Conservation (phyloP, 2,888 invertebrate genomes). For the Ormyrus pomaceus region DNA sequence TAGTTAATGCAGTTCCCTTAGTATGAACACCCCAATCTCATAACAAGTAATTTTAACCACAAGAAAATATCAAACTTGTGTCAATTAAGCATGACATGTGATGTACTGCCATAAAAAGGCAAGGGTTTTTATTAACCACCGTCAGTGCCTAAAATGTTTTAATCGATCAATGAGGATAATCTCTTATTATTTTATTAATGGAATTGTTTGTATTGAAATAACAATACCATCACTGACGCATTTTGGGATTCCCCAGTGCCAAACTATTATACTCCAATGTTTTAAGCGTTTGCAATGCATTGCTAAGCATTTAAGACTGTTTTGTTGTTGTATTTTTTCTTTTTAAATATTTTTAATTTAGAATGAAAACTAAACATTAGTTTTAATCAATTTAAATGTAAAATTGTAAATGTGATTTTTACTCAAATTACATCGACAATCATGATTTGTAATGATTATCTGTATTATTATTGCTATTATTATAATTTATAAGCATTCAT, state of each 20-base stretch:
- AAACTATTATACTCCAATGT: constrained; percentile 49
- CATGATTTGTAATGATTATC: constrained; percentile 30
- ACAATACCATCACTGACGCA: constrained; percentile 42
- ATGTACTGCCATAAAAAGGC: constrained; percentile 37
- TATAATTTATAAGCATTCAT: neutral
- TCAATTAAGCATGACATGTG: constrained; percentile 46
- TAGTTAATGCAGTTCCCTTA: constrained; percentile 5
- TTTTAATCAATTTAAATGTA: constrained; percentile 13
- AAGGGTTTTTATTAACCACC: constrained; percentile 50
- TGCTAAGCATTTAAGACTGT: constrained; percentile 40
- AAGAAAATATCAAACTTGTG: constrained; percentile 51
- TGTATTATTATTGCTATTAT: constrained; percentile 29
- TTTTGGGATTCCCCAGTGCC: constrained; percentile 51
- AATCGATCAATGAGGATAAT: constrained; percentile 6
- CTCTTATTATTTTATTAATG: constrained; percentile 19
- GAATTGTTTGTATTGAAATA: constrained; percentile 35
- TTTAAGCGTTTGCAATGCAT: neutral
- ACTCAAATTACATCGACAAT: constrained; percentile 30
- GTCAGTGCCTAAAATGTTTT: constrained; percentile 51
- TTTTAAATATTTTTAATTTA: constrained; percentile 15
- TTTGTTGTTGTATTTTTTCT: constrained; percentile 29
- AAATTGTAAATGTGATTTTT: constrained; percentile 37
- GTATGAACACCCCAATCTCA: neutral
- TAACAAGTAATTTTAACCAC: constrained; percentile 26
- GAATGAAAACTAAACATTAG: constrained; percentile 9